Evolutionary conservation across 1,140 invertebrate species (phyloP).

Genomic region (Dryas iulia): DNA sequence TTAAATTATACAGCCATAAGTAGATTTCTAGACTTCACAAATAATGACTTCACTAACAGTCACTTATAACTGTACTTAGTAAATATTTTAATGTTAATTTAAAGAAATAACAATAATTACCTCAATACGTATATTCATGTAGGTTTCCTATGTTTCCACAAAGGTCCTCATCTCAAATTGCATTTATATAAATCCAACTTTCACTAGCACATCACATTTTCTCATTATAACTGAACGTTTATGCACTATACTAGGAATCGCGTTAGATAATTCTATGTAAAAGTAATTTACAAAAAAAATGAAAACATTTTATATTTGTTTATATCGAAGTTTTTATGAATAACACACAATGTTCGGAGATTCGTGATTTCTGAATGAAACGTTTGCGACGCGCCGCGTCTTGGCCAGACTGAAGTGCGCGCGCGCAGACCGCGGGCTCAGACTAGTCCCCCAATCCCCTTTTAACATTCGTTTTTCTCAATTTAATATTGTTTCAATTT

Average conservation of each 20-base stretch:
- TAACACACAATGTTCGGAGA: neutral
- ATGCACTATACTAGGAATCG: neutral
- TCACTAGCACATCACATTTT: conserved; percentile 57
- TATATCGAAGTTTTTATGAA: conserved; percentile 7
- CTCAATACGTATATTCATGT: conserved; percentile 65
- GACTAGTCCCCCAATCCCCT: neutral
- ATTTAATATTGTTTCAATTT: neutral
- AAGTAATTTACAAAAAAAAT: neutral
- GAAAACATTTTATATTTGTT: conserved; percentile 10
- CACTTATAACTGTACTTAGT: neutral
- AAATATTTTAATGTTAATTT: neutral
- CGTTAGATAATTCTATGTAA: neutral
- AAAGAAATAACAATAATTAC: conserved; percentile 31
- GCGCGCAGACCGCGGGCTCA: neutral
- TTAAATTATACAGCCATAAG: no score
- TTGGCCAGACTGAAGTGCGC: conserved; percentile 2
- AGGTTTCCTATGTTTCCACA: conserved; percentile 56
- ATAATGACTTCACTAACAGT: no score
- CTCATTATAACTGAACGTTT: conserved; percentile 13
- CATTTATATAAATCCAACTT: conserved; percentile 51
- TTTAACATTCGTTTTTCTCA: neutral
- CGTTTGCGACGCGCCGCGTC: conserved; percentile 5
- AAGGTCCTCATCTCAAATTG: conserved; percentile 67
- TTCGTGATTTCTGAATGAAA: neutral
- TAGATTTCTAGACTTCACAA: no score